phyloP scores from a whole-genome alignment of 1,140 invertebrate genomes.

The Aphaenogaster ashmeadi region DNA sequence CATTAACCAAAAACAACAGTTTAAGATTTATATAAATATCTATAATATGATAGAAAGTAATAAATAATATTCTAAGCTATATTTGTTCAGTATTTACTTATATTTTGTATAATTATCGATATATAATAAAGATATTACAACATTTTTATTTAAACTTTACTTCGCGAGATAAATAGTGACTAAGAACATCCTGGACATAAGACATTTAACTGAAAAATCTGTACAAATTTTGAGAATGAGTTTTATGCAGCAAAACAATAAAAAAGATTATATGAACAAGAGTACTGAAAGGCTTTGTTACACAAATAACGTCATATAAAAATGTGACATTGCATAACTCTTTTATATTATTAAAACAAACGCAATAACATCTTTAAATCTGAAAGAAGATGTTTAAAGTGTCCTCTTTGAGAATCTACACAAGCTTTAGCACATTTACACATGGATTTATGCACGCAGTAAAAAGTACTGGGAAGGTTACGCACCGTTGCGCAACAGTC shows the following conservation, averaged over 20 bases:
- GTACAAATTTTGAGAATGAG: not conserved
- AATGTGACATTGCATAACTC: not conserved
- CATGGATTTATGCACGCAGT: not conserved
- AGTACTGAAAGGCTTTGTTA: not conserved
- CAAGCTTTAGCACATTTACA: not conserved
- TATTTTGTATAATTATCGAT: constrained; percentile 1
- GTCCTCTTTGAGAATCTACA: not conserved
- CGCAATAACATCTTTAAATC: not conserved
- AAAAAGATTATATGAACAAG: not conserved
- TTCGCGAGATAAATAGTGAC: not conserved
- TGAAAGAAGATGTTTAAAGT: not conserved
- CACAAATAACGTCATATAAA: not conserved
- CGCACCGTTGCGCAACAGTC: not conserved
- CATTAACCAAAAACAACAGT: not conserved
- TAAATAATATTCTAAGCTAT: not conserved
- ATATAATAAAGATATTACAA: constrained; percentile 8
- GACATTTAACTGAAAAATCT: not conserved
- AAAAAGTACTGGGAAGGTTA: not conserved
- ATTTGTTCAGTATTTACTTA: not conserved
- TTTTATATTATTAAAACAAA: not conserved
- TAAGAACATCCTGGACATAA: not conserved
- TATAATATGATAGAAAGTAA: not conserved
- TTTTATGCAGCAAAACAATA: not conserved
- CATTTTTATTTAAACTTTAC: constrained; percentile 1
- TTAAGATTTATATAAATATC: not conserved